Evolutionary conservation across 2,888 invertebrate genomes (phyloP).

Genomic region (Theretra japonica): DNA sequence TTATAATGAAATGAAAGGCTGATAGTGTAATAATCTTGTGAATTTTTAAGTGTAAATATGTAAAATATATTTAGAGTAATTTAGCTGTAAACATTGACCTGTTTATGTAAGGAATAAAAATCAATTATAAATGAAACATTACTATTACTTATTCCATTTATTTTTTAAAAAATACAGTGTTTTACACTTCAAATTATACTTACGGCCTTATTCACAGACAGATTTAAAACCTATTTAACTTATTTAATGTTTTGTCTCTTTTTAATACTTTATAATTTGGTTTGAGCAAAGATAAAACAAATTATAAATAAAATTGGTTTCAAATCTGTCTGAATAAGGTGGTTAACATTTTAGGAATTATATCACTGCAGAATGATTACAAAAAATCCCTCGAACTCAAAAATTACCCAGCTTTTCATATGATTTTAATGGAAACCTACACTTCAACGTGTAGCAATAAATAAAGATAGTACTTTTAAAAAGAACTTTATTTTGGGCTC

Average conservation of each 20-base stretch:
- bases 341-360: background rate
- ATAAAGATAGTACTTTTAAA: background rate
- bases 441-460: background rate
- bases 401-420: no score
- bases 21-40: conserved; percentile 51
- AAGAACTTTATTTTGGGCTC: background rate
- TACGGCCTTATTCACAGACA: no score
- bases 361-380: no score
- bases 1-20: conserved; percentile 66
- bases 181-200: background rate
- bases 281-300: no score
- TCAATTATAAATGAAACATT: conserved; percentile 1
- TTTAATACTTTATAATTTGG: no score
- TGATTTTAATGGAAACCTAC: no score
- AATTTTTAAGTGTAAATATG: conserved; percentile 51
- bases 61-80: conserved; percentile 56
- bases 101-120: conserved; percentile 39
- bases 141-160: background rate
- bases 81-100: conserved; percentile 53
- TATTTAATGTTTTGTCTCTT: no score
- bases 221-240: no score
- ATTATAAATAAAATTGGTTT: no score
- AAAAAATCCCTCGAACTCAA: background rate
- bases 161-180: background rate
- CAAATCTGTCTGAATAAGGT: no score